Conservation (phyloP, 2,797 vertebrate species). For the Phataginus tricuspis region DNA sequence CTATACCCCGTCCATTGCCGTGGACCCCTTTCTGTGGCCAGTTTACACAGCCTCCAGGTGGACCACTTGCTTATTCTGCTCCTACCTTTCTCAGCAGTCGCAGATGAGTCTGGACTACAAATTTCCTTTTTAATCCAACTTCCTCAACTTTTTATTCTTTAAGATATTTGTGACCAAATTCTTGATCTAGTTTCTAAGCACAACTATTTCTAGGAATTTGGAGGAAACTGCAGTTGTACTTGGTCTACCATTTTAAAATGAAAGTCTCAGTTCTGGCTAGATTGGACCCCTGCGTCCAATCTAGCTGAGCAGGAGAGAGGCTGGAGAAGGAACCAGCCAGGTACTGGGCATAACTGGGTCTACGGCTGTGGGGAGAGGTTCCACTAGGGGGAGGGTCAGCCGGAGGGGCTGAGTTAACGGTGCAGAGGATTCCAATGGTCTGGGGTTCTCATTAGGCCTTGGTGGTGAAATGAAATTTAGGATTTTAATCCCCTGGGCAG, state of each 20-base stretch:
- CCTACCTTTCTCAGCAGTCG: not conserved
- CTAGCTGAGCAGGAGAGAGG: not conserved
- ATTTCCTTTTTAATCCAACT: not conserved
- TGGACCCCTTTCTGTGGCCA: not conserved
- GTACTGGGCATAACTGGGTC: too few species aligned
- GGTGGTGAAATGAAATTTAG: not conserved
- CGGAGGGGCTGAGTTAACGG: not conserved
- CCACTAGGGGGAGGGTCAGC: not conserved
- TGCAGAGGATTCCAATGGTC: not conserved
- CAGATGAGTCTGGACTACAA: not conserved
- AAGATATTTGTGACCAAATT: not conserved
- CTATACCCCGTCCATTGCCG: not conserved
- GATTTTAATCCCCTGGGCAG: not conserved
- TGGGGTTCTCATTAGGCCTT: not conserved
- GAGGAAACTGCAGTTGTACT: not conserved
- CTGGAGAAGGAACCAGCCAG: not conserved
- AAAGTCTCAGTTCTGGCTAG: not conserved
- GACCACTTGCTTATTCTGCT: not conserved
- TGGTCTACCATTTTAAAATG: not conserved
- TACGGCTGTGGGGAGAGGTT: not conserved
- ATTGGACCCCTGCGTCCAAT: not conserved
- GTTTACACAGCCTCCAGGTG: not conserved
- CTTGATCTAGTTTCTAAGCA: slow-evolving; percentile 10
- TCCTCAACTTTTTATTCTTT: not conserved
- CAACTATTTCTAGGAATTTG: not conserved